Base-by-base conservation (phyloP, 2,888 invertebrate genomes). In the Nomada fucata region DNA sequence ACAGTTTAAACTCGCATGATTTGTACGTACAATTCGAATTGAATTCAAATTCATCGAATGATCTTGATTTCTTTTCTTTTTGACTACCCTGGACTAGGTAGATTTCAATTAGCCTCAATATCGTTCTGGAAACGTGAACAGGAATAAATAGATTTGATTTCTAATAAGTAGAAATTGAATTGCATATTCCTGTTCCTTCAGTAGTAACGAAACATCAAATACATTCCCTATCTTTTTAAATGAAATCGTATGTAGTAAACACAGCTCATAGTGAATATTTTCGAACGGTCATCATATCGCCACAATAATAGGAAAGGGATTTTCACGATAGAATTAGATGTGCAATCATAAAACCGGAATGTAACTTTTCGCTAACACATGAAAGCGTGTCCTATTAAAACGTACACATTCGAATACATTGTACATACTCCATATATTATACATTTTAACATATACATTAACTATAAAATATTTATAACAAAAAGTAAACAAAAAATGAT, bases 1-100 rank as follows among this genome's bases (percentile, higher is more conserved):
- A 42, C 52, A 55, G 77, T 61, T 57, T 10, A 23, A 79, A 67
- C 53, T 77, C 60, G 79, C 77, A 79, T 79, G 79, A 67, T 55
- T 29, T 71, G 36, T 79, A 50, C 15, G 13, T 69, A 20, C 20
- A 36, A 67, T 61, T 60, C 47, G 15, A 29, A 65, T 42, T 71
- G n/a, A 52, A 64, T 44, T 29, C 13, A 70, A 63, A 75, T 59
- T 75, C n/a, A 26, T n/a, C 10, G 7, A 20, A 23, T 20, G 13
- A 26, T 10, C 18, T 55, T 0, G 7, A n/a, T 59, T 60, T 18
- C 0, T 36, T 67, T 15, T 44, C 29, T 73, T n/a, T 53, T n/a
- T 23, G 23, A 36, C 61, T 44, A 55, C 61, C 18, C 18, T 26
- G 26, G 2, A 50, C 57, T 13, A 2, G 4, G 29, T 50, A 57